Percentiles rank a stretch among this genome's conserved stretches.
These are phyloP conservation scores for Plagodis pulveraria DNA, from an alignment of 2,888 invertebrate species.

Conservation along the genomic window DNA sequence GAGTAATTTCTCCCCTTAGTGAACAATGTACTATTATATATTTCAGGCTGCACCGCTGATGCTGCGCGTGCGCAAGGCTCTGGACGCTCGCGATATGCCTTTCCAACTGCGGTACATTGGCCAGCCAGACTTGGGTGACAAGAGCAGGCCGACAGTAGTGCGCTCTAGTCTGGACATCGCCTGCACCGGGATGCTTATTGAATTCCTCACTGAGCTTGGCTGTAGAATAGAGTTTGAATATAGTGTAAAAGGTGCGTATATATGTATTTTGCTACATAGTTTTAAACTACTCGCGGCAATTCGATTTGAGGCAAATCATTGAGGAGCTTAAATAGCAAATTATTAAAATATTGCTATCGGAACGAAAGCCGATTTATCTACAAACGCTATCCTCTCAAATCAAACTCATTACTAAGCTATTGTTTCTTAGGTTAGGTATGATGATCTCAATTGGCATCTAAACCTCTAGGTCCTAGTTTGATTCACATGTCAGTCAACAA, in stretches of 20 bases:
- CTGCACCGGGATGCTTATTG: conserved; percentile 94
- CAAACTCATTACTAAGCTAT: too few relatives aligned
- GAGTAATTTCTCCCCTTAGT: not conserved
- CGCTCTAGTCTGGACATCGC: conserved; percentile 97
- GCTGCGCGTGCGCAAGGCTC: conserved; percentile 92
- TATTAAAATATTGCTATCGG: too few relatives aligned
- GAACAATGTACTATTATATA: not conserved
- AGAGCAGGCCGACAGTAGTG: conserved; percentile 94
- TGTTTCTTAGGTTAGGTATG: too few relatives aligned
- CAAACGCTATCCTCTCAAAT: too few relatives aligned
- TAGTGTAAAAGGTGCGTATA: conserved; percentile 89
- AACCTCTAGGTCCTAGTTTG: too few relatives aligned
- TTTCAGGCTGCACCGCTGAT: conserved; percentile 86
- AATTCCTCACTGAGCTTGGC: conserved; percentile 96
- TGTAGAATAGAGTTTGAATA: conserved; percentile 97
- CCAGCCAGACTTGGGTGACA: conserved; percentile 95
- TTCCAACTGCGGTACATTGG: conserved; percentile 97
- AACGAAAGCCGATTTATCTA: too few relatives aligned
- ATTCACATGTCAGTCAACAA: too few relatives aligned
- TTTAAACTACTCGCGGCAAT: too few relatives aligned
- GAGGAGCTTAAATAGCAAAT: too few relatives aligned
- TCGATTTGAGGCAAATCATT: too few relatives aligned
- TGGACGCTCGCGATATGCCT: conserved; percentile 93
- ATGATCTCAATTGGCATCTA: too few relatives aligned
- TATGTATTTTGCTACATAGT: too few relatives aligned